Evolutionary conservation across 1,140 invertebrate species (phyloP).

Genomic region (Thaumetopoea pityocampa): DNA sequence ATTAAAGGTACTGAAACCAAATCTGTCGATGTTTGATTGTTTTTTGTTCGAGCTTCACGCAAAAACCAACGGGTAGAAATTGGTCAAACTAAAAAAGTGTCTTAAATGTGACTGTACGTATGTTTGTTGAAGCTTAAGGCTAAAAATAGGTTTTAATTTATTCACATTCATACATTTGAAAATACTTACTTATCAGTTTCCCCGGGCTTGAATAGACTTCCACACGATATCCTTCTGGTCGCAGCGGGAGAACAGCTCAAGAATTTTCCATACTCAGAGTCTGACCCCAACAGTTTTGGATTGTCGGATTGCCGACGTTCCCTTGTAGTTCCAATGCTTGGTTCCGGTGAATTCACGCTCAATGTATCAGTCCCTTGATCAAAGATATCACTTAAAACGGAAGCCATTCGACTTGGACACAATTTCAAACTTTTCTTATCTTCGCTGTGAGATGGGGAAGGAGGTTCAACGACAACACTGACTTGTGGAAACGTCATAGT

Average conservation of each 20-base stretch:
- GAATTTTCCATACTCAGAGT: slow-evolving; percentile 78
- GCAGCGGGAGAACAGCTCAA: slow-evolving; percentile 83
- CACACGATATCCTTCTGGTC: slow-evolving; percentile 85
- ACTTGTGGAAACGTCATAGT: slow-evolving; percentile 76
- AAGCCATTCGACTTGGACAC: slow-evolving; percentile 56
- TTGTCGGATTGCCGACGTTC: slow-evolving; percentile 75
- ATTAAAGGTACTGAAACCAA: no score
- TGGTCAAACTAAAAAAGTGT: no score
- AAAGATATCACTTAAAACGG: slow-evolving; percentile 66
- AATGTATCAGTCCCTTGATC: slow-evolving; percentile 60
- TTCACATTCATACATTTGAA: no score
- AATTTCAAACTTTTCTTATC: slow-evolving; percentile 67
- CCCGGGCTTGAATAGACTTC: slow-evolving; percentile 83
- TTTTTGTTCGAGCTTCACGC: no score
- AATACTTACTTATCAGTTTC: slow-evolving; percentile 78
- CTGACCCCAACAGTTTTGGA: slow-evolving; percentile 78
- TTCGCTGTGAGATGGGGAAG: slow-evolving; percentile 78
- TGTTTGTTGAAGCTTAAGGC: no score
- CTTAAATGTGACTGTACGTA: no score
- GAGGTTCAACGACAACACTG: slow-evolving; percentile 83
- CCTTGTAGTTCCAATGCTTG: slow-evolving; percentile 53
- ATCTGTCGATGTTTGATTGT: no score
- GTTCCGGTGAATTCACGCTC: slow-evolving; percentile 61
- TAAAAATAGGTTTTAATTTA: no score
- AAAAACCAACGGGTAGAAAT: no score